These are phyloP conservation scores for Albula goreensis DNA, from an alignment of 2,113 vertebrate species.

Conservation along the genomic window DNA sequence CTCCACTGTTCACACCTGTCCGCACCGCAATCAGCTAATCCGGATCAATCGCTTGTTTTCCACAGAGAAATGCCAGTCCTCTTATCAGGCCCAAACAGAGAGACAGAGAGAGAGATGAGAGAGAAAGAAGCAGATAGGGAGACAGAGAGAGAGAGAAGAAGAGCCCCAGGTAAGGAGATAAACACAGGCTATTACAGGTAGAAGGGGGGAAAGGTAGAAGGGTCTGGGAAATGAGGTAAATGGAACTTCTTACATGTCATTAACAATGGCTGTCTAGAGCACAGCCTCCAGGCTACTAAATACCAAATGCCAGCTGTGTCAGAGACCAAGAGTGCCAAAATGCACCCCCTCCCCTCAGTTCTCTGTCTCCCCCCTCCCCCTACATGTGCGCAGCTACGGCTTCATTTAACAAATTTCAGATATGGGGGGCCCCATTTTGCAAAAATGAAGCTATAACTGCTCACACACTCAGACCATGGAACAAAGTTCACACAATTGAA, in stretches of 20 bases:
- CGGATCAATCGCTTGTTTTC: conserved; percentile 5
- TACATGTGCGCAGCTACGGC: neutral
- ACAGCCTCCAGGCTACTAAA: conserved; percentile 26
- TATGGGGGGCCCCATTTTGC: neutral
- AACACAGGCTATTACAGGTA: conserved; percentile 30
- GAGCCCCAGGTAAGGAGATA: conserved; percentile 36
- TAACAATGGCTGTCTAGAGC: conserved; percentile 13
- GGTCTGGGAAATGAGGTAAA: conserved; percentile 32
- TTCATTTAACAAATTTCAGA: neutral
- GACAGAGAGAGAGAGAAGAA: conserved; percentile 5
- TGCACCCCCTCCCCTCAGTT: neutral
- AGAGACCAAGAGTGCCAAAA: conserved; percentile 4
- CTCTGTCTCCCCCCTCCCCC: no score
- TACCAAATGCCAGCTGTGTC: conserved; percentile 23
- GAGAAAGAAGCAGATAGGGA: neutral
- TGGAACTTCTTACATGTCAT: conserved; percentile 34
- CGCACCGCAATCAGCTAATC: neutral
- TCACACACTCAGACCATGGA: neutral
- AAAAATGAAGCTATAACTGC: neutral
- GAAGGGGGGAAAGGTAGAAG: conserved; percentile 25
- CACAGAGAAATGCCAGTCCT: neutral
- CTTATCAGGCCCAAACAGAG: conserved; percentile 46
- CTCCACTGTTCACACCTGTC: conserved; percentile 14
- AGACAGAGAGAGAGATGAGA: neutral
- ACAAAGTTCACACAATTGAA: neutral